Conservation (phyloP, 2,113 vertebrate species). For the Meleagris gallopavo region DNA sequence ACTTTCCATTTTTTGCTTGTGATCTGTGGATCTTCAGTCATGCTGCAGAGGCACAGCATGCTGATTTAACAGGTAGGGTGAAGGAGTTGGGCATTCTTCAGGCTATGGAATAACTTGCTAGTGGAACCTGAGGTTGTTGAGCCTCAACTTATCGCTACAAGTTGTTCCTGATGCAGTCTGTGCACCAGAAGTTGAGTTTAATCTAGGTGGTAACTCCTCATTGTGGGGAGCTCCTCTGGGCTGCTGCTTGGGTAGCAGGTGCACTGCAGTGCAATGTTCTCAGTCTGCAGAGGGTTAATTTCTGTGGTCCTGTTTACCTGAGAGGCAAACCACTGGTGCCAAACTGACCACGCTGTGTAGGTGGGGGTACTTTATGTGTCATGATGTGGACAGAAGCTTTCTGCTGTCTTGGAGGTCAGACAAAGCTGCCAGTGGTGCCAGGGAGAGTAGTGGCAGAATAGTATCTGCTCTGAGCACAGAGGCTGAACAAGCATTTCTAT, state of each 20-base stretch:
- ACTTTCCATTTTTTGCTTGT: background rate
- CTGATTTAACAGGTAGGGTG: background rate
- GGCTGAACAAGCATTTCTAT: background rate
- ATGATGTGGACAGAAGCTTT: background rate
- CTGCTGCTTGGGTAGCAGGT: background rate
- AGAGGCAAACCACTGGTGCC: background rate
- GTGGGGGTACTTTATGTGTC: background rate
- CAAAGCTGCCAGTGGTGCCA: no score
- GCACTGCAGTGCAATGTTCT: background rate
- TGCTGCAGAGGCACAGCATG: fast-evolving
- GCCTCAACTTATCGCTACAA: background rate
- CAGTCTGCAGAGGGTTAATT: background rate
- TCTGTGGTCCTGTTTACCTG: background rate
- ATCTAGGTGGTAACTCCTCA: background rate
- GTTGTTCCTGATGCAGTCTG: background rate
- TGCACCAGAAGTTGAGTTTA: background rate
- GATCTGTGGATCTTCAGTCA: background rate
- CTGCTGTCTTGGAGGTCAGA: background rate
- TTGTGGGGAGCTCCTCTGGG: background rate
- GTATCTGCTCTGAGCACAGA: background rate
- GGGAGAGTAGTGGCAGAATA: background rate
- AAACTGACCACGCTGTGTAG: fast-evolving
- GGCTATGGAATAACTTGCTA: background rate
- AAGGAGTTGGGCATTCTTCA: background rate
- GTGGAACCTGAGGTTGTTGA: background rate